A percentile compares a stretch with the other conserved stretches of the same genome.
Conservation (phyloP, 2,888 invertebrate species). For the Acleris sparsana region DNA sequence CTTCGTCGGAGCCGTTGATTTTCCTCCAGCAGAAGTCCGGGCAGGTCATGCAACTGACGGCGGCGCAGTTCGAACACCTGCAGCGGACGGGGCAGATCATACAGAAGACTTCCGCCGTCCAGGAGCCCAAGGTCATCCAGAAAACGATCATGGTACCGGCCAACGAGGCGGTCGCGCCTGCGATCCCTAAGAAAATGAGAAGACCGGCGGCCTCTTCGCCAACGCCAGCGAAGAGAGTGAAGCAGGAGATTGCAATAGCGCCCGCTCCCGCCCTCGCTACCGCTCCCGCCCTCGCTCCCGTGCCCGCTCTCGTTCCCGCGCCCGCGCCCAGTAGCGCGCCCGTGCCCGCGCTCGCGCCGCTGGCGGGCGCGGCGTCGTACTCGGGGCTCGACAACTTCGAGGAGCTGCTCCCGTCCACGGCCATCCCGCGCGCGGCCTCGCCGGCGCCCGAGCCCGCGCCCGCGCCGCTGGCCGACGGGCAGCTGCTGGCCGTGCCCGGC, state of each 20-base stretch:
- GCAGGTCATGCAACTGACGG: slow-evolving; percentile 74
- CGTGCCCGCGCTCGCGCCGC: slow-evolving; percentile 42
- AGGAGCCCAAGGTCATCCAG: slow-evolving; percentile 66
- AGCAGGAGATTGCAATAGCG: slow-evolving; percentile 64
- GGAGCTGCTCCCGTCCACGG: slow-evolving; percentile 75
- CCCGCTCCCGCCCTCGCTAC: slow-evolving; percentile 50
- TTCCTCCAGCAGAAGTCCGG: slow-evolving; percentile 78
- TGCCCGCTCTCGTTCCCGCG: slow-evolving; percentile 50
- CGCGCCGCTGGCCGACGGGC: slow-evolving; percentile 81
- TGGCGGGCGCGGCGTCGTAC: slow-evolving; percentile 49
- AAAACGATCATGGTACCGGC: slow-evolving; percentile 60
- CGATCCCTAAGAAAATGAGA: slow-evolving; percentile 58
- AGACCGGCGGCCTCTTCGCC: slow-evolving; percentile 58
- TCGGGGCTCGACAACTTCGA: slow-evolving; percentile 73
- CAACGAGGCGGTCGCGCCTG: slow-evolving; percentile 52
- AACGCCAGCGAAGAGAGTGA: slow-evolving; percentile 62
- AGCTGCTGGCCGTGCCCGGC: slow-evolving; percentile 88
- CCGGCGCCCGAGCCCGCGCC: slow-evolving; percentile 45
- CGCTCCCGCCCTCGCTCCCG: slow-evolving; percentile 46
- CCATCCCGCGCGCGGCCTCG: slow-evolving; percentile 57
- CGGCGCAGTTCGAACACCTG: slow-evolving; percentile 79
- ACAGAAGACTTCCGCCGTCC: slow-evolving; percentile 57
- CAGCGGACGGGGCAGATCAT: slow-evolving; percentile 77
- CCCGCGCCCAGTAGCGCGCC: slow-evolving; percentile 43
- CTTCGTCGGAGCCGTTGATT: slow-evolving; percentile 69